A percentile compares a stretch with the other conserved stretches of the same genome.
Evolutionary conservation across 2,888 invertebrate genomes (phyloP).

Genomic region (Monoplex corrugatus): DNA sequence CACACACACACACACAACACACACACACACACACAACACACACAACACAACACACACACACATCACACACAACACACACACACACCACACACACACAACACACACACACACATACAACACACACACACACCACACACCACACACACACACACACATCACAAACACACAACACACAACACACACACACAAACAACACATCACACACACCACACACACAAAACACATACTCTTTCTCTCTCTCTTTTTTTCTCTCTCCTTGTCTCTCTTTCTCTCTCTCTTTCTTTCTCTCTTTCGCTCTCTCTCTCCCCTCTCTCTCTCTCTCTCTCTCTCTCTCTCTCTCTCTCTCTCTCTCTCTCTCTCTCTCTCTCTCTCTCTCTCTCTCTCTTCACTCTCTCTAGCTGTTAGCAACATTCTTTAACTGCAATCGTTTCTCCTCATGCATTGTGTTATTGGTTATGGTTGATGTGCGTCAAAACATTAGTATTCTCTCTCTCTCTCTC

Average conservation of each 20-base stretch:
- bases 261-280: too few species aligned
- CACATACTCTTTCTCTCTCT: too few species aligned
- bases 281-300: too few species aligned
- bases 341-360: conserved; percentile 37
- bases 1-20: neutral
- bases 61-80: neutral
- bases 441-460: too few species aligned
- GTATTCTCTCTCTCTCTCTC: conserved; percentile 26
- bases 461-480: too few species aligned
- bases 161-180: neutral
- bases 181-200: neutral
- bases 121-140: neutral
- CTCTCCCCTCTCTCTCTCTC: neutral
- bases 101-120: neutral
- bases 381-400: neutral
- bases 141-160: conserved; percentile 1
- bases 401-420: neutral
- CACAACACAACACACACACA: neutral
- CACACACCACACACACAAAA: neutral
- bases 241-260: too few species aligned
- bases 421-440: neutral
- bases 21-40: neutral
- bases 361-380: conserved; percentile 29
- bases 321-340: conserved; percentile 31
- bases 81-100: neutral